Conservation (phyloP, 2,888 invertebrate species). For the Bhutanitis thaidina region DNA sequence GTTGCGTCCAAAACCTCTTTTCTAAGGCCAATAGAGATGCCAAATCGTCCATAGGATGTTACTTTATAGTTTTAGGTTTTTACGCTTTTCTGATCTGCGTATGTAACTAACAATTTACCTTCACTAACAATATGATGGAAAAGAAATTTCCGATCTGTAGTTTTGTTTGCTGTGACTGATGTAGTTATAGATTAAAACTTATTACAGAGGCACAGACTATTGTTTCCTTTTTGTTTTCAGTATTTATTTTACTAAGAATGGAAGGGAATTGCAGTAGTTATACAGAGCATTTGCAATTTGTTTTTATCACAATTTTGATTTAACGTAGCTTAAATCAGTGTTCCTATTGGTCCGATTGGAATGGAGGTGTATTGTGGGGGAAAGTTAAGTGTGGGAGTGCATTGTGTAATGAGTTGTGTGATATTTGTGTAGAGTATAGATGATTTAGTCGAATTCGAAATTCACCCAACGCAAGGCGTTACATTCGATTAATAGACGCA, state of each 20-base stretch:
- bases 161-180: background rate
- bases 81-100: conserved; percentile 15
- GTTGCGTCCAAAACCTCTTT: conserved; percentile 39
- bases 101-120: background rate
- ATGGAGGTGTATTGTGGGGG: conserved; percentile 26
- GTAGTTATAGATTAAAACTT: background rate
- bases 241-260: background rate
- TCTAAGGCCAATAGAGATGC: conserved; percentile 56
- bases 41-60: conserved; percentile 23
- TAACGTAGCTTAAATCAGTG: conserved; percentile 28
- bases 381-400: conserved; percentile 1
- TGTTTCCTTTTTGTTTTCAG: conserved; percentile 1
- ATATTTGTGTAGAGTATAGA: conserved; percentile 58
- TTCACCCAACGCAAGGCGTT: conserved; percentile 56
- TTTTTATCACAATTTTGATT: conserved; percentile 30
- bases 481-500: conserved; percentile 16
- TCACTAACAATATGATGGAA: background rate
- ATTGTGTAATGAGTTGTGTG: conserved; percentile 30
- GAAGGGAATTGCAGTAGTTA: background rate
- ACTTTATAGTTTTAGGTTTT: conserved; percentile 19
- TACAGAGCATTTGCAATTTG: background rate
- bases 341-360: conserved; percentile 52
- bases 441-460: conserved; percentile 54
- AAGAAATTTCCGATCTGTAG: no score
- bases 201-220: background rate